These are phyloP conservation scores for cattle (Bos taurus) DNA, from an alignment of 2,113 vertebrate species.

Conservation along the genomic window DNA sequence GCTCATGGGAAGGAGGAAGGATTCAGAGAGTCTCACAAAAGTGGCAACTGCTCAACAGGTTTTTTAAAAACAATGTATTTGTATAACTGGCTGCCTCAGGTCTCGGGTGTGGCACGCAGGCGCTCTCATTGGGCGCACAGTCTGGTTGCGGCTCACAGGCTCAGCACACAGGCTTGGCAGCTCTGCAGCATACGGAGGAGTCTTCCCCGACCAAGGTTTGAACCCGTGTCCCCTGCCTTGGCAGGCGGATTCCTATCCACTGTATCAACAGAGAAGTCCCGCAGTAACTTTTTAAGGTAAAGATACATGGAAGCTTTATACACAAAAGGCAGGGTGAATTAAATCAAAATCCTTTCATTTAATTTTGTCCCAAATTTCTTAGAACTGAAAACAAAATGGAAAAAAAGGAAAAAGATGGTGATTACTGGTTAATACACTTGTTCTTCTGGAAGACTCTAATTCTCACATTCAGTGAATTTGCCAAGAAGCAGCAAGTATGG, in stretches of 20 bases:
- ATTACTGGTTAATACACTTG: background rate
- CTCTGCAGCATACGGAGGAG: background rate
- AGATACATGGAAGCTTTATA: background rate
- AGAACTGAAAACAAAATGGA: background rate
- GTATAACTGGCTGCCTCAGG: background rate
- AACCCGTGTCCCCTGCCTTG: background rate
- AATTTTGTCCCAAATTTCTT: background rate
- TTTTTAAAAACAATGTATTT: background rate
- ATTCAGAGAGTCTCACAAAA: fast-evolving
- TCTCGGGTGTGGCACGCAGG: background rate
- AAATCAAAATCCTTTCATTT: background rate
- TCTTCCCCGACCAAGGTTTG: background rate
- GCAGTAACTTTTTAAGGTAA: background rate
- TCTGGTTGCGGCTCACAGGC: background rate
- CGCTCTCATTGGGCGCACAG: fast-evolving
- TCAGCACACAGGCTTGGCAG: background rate
- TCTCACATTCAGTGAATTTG: background rate
- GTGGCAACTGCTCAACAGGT: no score
- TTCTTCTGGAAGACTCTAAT: background rate
- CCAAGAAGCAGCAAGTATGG: background rate
- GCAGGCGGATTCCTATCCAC: background rate
- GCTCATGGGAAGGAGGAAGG: background rate
- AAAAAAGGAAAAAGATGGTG: background rate
- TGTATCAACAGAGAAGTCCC: background rate
- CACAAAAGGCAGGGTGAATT: background rate